Base-by-base conservation (phyloP, 2,888 invertebrate genomes). In the Acanthosepion esculentum region DNA sequence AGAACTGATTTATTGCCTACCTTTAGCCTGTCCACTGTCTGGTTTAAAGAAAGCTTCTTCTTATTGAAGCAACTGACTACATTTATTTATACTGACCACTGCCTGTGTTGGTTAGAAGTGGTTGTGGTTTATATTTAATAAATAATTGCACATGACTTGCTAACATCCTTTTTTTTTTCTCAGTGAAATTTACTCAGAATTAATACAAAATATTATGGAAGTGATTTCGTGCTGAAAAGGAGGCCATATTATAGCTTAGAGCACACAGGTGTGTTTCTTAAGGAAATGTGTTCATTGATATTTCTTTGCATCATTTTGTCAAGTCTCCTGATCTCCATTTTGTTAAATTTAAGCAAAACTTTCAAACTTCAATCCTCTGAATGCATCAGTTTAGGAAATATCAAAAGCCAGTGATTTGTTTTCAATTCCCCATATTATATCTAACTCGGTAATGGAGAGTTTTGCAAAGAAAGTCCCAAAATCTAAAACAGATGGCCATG, bases 11-110 rank as follows among this genome's bases (percentile, higher is more conserved):
- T 78, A 78, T 78, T n/a, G 15, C n/a, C 78, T 78, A 78, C 33
- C 78, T 78, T 78, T 78, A 78, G 78, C 78, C 78, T 78, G 78
- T 78, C 78, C 78, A 78, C 78, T 78, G 78, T 78, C n/a, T 78
- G 29, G 78, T 78, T 78, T 78, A 78, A n/a, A 29, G 78, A 78
- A n/a, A 29, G 78, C n/a, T 78, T 78, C n/a, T 78, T 78, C 78
- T 15, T 78, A n/a, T 78, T 78, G n/a, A n/a, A n/a, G 78, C n/a
- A n/a, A 78, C 12, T 78, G n/a, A 78, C n/a, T 8, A 33, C n/a
- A n/a, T 33, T n/a, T 33, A 78, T 33, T 78, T 78, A 78, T n/a
- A 23, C 78, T 59, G 59, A 59, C 59, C 59, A 59, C 59, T n/a
- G 78, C n/a, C 78, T 78, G n/a, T n/a, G 12, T 78, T n/a, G n/a